phyloP scores from a whole-genome alignment of 2,888 invertebrate genomes.

The Lasioglossum marginatum region DNA sequence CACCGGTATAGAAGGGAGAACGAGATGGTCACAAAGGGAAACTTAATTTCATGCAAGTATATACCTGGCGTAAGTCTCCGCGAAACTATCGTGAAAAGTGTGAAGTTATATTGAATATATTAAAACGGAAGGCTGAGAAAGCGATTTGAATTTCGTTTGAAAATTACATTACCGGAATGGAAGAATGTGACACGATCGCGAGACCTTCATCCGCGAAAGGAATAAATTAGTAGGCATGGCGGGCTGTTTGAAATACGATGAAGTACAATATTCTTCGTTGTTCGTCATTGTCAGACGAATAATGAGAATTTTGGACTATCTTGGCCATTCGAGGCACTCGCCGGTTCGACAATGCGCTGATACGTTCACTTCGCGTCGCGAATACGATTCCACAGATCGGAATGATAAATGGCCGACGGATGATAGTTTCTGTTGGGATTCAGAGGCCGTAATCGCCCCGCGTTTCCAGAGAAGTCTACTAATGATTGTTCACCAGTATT shows the following conservation, averaged over 20 bases:
- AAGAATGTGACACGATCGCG: neutral
- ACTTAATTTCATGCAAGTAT: slow-evolving; percentile 11
- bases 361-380: neutral
- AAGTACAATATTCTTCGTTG: neutral
- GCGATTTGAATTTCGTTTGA: neutral
- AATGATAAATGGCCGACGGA: slow-evolving; percentile 15
- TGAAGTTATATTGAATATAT: neutral
- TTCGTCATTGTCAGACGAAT: neutral
- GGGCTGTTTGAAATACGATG: neutral
- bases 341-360: neutral
- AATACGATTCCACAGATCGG: neutral
- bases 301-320: neutral
- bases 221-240: neutral
- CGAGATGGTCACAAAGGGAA: slow-evolving; percentile 3
- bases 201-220: neutral
- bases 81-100: neutral
- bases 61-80: neutral
- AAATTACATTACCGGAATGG: neutral
- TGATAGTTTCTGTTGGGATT: slow-evolving; percentile 28
- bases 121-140: neutral
- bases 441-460: slow-evolving; percentile 27
- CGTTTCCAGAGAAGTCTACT: slow-evolving; percentile 10
- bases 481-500: slow-evolving; percentile 41
- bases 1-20: neutral
- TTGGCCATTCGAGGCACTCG: neutral